These are phyloP conservation scores for Coenonympha arcania DNA, from an alignment of 2,888 invertebrate genomes.

Conservation along the genomic window DNA sequence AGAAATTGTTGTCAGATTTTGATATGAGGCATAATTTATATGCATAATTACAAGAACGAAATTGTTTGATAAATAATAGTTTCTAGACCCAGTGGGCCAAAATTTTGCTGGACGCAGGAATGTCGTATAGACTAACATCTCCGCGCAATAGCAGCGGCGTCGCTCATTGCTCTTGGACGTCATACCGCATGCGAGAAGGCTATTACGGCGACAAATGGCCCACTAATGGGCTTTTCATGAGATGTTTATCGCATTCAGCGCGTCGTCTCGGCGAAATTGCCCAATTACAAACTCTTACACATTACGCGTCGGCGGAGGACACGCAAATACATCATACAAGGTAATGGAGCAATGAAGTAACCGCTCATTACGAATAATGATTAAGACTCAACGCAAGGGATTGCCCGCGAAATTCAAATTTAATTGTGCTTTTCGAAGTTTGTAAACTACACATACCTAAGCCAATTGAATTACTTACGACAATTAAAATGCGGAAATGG, in stretches of 20 bases:
- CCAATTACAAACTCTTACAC: conserved; percentile 37
- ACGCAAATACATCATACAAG: not conserved
- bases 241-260: conserved; percentile 42
- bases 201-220: conserved; percentile 47
- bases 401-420: not conserved
- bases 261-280: conserved; percentile 41
- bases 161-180: conserved; percentile 15
- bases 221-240: conserved; percentile 40
- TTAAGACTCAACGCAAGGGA: not conserved
- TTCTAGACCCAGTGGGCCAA: not conserved
- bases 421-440: too few species aligned
- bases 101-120: not conserved
- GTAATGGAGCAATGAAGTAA: not conserved
- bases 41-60: too few species aligned
- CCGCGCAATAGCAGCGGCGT: not conserved
- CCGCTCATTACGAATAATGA: not conserved
- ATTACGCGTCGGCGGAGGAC: conserved; percentile 28
- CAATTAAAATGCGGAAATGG: too few species aligned
- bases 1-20: too few species aligned
- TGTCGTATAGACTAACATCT: not conserved
- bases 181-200: conserved; percentile 30
- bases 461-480: too few species aligned
- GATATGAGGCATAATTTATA: too few species aligned
- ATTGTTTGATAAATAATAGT: not conserved
- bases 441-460: too few species aligned